Evolutionary conservation across 2,113 vertebrate species (phyloP).

Genomic region (Aptenodytes patagonicus): DNA sequence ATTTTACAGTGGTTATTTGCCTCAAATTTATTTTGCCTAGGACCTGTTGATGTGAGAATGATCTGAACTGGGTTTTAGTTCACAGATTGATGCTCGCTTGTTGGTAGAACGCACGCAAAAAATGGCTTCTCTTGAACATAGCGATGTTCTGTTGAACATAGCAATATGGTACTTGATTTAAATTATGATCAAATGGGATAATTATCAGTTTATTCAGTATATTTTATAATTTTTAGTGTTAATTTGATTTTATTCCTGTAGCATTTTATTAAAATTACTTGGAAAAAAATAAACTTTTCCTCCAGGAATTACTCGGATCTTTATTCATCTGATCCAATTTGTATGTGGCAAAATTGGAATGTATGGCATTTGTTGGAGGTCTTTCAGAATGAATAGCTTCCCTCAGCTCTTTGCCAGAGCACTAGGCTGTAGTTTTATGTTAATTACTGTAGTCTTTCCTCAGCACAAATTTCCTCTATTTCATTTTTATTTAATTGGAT

Average conservation of each 20-base stretch:
- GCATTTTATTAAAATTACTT: background rate
- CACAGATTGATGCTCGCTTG: background rate
- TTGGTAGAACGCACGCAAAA: background rate
- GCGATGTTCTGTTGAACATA: background rate
- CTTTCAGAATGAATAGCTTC: background rate
- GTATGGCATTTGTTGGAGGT: background rate
- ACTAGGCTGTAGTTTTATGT: background rate
- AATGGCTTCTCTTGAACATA: background rate
- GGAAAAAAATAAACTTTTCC: background rate
- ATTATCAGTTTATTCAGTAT: background rate
- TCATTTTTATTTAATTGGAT: constrained; percentile 26
- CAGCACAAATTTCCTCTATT: background rate
- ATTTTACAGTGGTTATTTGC: background rate
- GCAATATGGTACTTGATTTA: background rate
- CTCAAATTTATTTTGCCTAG: background rate
- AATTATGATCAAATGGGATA: background rate
- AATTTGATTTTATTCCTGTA: background rate
- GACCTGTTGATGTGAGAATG: background rate
- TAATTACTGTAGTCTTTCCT: background rate
- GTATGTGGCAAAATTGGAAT: background rate
- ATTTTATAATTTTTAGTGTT: background rate
- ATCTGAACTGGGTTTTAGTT: background rate
- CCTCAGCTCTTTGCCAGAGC: background rate
- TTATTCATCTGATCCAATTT: background rate
- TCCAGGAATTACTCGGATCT: background rate